Evolutionary conservation across 2,888 invertebrate species (phyloP), one percentile per base, ranked within the genome.

Genomic region (Stegana nigrithorax): DNA sequence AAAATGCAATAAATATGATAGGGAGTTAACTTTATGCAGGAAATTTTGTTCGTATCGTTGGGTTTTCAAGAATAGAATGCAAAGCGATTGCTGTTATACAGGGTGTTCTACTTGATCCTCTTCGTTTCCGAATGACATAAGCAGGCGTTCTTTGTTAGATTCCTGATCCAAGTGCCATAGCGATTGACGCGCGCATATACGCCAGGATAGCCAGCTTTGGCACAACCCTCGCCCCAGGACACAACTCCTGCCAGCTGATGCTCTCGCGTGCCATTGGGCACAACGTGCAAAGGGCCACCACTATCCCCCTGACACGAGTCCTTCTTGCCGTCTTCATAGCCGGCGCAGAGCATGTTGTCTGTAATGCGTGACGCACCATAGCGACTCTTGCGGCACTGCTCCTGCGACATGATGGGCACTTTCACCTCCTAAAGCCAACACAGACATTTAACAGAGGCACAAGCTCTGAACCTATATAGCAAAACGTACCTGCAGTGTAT

Each of bases 141-240:
- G 81, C 93, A 93, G 8, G 90, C 90, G 70, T 91, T 91, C 62
- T 84, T 84, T 10, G 92, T 92, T 79, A 91, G 90, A 58, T 87
- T 88, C 72, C 87, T 87, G 55, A 92, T 88, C 93, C 93, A 93
- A 7, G 89, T 84, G 65, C 82, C 82, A 65, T 91, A 95, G 67
- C 94, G 89, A 85, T 93, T 94, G 25, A 93, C 93, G 58, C 94
- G 87, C 0, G 92, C 88, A 84, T 95, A 95, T 8, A 95, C 94
- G 2, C 95, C 95, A 0, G 93, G 93, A 73, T 89, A 90, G 70
- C 90, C 90, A 0, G 91, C 89, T 75, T 83, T 83, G 55, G 85
- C 85, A 63, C 85, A 85, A 19, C 84, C 84, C 67, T 85, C 84
- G 59, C 85, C 85, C 85, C 86, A 85, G 0, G 93, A 93, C 0